Evolutionary conservation across 2,113 vertebrate genomes (phyloP).

Genomic region (Vulpes lagopus): DNA sequence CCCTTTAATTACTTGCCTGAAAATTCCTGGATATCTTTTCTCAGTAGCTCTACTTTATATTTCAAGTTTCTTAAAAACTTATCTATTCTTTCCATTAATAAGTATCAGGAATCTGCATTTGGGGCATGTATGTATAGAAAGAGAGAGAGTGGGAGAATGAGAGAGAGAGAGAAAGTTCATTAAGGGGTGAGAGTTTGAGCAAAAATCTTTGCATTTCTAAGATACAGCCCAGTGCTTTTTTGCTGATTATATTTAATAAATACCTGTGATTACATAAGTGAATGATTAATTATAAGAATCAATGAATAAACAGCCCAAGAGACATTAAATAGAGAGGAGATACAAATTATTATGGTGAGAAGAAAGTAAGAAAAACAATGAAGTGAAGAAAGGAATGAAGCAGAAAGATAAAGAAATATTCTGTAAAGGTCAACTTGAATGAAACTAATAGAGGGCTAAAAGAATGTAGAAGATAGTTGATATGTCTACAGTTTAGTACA

Average conservation of each 20-base stretch:
- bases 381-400: background rate
- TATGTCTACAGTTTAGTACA: background rate
- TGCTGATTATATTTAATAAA: background rate
- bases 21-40: background rate
- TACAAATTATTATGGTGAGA: background rate
- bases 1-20: background rate
- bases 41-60: background rate
- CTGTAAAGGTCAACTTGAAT: background rate
- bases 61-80: background rate
- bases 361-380: background rate
- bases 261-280: background rate
- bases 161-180: background rate
- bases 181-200: background rate
- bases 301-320: background rate
- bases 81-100: background rate
- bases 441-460: background rate
- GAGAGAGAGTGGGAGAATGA: rapidly evolving
- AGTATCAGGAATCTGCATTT: background rate
- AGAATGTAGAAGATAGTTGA: background rate
- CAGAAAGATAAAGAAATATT: background rate
- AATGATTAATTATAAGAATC: constrained; percentile 1
- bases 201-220: background rate
- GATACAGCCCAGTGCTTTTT: background rate
- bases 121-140: background rate
- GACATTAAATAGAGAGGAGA: background rate